Evolutionary conservation across 2,113 vertebrate genomes (phyloP).

Genomic region (Euleptes europaea): DNA sequence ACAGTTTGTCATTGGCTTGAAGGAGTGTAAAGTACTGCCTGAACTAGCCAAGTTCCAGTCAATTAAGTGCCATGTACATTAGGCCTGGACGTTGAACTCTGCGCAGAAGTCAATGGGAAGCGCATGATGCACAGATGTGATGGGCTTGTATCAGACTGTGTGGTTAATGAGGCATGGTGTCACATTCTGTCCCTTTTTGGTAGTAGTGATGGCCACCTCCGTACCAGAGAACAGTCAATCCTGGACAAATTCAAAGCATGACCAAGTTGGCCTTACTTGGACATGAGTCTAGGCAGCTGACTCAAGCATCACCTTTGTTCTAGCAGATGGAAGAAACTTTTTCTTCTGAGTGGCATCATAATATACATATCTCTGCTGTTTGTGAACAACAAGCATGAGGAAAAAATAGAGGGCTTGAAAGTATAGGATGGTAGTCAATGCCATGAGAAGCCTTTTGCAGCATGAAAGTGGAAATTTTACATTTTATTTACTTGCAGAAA

Average conservation of each 20-base stretch:
- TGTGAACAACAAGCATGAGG: neutral
- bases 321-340: neutral
- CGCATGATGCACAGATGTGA: slow-evolving; percentile 9
- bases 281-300: neutral
- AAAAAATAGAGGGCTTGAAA: neutral
- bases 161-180: slow-evolving; percentile 7
- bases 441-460: neutral
- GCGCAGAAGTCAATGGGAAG: neutral
- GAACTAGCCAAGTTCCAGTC: neutral
- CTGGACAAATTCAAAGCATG: neutral
- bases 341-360: neutral
- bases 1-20: neutral
- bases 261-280: neutral
- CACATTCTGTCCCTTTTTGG: neutral
- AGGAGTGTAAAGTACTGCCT: neutral
- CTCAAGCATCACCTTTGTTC: neutral
- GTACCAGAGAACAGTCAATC: neutral
- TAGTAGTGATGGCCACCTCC: neutral
- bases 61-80: slow-evolving; percentile 28
- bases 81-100: slow-evolving; percentile 5
- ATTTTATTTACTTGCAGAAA: no score
- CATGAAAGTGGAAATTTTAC: no score
- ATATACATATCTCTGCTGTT: neutral
- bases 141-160: neutral
- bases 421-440: neutral